Base-by-base conservation (phyloP, 2,888 invertebrate species). In the Andrena hattorfiana region DNA sequence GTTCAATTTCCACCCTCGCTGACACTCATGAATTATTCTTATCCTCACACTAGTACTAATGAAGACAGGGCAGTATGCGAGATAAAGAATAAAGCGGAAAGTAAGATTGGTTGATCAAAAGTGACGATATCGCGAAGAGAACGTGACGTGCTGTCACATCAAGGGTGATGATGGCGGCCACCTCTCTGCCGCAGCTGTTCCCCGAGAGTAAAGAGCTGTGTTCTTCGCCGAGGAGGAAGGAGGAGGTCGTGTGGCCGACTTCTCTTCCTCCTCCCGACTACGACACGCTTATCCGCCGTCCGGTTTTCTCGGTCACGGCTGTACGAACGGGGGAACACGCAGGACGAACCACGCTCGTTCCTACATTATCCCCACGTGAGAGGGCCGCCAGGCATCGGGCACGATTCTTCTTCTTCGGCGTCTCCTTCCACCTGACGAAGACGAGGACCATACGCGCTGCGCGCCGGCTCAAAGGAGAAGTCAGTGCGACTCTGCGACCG, bases 221-320 rank as follows among this genome's bases (percentile, higher is more conserved):
- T 66, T 63, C 69, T 63, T 77, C 28, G 16, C 0, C 32, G 64
- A 68, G 42, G 70, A 70, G 51, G 70, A 80, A 73, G 77, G 75
- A 86, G 83, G 71, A 75, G 81, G 66, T 54, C 76, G 77, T 63
- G 82, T 91, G 91, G 90, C 90, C 89, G 91, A 90, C 90, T 91
- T 91, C 89, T 81, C 89, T 81, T 87, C 83, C 81, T 85, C 85
- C 85, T 85, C 82, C 79, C 64, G 64, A 32, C 64, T 62, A 80
- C 85, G 89, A 84, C 85, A 84, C 84, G 87, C 88, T 89, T 90
- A 81, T 85, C 85, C 85, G 70, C 84, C 78, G 83, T 87, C 88
- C 89, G 85, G 89, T 89, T 93, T 92, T 93, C 93, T 93, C 93
- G 93, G 92, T 93, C 93, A 93, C 86, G 92, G 91, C 85, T 92